phyloP scores from a whole-genome alignment of 2,888 invertebrate genomes.

The Gordius sp. region DNA sequence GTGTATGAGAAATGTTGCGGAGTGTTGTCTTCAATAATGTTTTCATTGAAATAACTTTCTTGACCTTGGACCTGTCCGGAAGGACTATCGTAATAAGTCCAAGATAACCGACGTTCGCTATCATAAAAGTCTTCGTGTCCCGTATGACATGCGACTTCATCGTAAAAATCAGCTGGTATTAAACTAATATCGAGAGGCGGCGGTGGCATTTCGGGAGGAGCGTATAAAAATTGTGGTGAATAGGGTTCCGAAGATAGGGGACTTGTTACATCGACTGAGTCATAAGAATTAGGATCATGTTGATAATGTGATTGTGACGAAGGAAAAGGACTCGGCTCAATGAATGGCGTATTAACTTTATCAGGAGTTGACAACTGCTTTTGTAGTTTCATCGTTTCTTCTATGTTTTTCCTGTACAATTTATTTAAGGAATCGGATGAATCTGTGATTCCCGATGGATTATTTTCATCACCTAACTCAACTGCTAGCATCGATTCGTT shows the following conservation, averaged over 20 bases:
- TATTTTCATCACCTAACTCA: neutral
- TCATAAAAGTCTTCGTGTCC: neutral
- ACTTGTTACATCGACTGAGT: too few species aligned
- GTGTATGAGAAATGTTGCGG: neutral
- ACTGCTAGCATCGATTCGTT: neutral
- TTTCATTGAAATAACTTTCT: too few species aligned
- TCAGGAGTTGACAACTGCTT: neutral
- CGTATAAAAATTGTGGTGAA: too few species aligned
- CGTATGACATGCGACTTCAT: neutral
- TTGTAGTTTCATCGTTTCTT: constrained; percentile 1
- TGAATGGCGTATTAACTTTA: neutral
- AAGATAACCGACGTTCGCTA: neutral
- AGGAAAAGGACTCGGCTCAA: too few species aligned
- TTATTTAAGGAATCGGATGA: constrained; percentile 12
- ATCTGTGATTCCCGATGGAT: neutral
- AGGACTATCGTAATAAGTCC: neutral
- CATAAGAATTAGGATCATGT: too few species aligned
- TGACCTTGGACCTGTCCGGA: too few species aligned
- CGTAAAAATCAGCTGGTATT: too few species aligned
- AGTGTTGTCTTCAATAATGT: too few species aligned
- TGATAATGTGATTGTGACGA: too few species aligned
- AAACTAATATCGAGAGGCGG: neutral
- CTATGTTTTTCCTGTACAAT: neutral
- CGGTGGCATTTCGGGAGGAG: neutral
- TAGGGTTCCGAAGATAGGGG: too few species aligned